Conservation (phyloP, 2,888 invertebrate species). For the Auanema sp. region DNA sequence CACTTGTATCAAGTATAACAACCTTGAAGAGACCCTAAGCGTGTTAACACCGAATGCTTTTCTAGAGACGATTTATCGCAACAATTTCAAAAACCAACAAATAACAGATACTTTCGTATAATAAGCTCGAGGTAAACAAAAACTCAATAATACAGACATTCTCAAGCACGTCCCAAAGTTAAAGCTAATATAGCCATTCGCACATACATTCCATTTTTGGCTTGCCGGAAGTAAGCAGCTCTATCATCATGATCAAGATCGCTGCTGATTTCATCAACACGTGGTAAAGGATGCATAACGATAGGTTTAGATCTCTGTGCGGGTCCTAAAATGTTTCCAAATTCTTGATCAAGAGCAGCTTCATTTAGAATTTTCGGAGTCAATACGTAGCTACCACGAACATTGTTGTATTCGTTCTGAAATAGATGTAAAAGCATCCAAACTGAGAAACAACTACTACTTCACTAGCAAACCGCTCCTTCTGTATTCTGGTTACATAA, state of each 20-base stretch:
- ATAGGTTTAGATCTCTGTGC: conserved; percentile 41
- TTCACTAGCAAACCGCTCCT: conserved; percentile 67
- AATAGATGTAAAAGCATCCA: background rate
- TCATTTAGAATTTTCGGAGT: conserved; percentile 93
- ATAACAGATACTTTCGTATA: no score
- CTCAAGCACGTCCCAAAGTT: conserved; percentile 73
- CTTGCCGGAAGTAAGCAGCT: conserved; percentile 97
- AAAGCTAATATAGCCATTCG: conserved; percentile 94
- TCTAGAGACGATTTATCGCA: no score
- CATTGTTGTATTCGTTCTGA: conserved; percentile 24
- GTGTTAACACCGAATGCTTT: no score
- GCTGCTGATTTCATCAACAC: conserved; percentile 89
- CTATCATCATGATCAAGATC: conserved; percentile 93
- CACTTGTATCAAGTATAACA: no score
- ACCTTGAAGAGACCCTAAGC: no score
- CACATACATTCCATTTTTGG: conserved; percentile 95
- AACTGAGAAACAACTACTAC: background rate
- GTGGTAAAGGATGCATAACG: conserved; percentile 91
- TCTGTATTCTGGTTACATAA: conserved; percentile 96
- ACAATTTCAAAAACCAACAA: no score
- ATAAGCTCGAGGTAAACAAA: no score
- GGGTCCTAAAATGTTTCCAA: conserved; percentile 5
- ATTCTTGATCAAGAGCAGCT: conserved; percentile 28
- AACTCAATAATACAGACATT: no score
- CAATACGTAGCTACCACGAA: conserved; percentile 78